Conservation (phyloP, 2,113 vertebrate species). For the Psettodes erumei region DNA sequence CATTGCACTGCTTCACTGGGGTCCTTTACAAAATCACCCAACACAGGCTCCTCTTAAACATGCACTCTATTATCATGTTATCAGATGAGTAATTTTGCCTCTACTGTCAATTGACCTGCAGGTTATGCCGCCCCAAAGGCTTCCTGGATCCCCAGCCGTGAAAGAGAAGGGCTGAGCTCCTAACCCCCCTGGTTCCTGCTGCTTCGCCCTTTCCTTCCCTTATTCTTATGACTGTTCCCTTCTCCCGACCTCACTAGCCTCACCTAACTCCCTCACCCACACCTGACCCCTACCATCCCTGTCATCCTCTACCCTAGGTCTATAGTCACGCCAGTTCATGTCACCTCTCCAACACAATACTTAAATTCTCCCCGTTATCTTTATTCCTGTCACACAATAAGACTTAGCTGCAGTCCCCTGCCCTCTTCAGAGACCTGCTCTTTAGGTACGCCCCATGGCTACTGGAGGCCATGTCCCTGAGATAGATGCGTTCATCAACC, state of each 20-base stretch:
- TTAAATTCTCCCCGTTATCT: neutral
- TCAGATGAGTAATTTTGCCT: neutral
- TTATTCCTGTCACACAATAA: slow-evolving; percentile 2
- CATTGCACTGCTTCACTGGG: too few species aligned
- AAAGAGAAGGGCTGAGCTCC: slow-evolving; percentile 93
- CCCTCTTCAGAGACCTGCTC: neutral
- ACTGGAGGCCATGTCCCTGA: slow-evolving; percentile 87
- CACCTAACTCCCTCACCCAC: neutral
- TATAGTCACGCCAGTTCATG: neutral
- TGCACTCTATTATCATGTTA: too few species aligned
- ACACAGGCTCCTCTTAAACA: neutral
- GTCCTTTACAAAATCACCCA: too few species aligned
- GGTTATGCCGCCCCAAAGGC: slow-evolving; percentile 92
- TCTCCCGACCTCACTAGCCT: slow-evolving; percentile 19
- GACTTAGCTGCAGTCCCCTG: neutral
- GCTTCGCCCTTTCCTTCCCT: slow-evolving; percentile 21
- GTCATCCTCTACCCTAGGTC: neutral
- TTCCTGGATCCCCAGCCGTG: slow-evolving; percentile 87
- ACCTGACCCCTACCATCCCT: slow-evolving; percentile 2
- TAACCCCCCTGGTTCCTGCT: slow-evolving; percentile 53
- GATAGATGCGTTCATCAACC: slow-evolving; percentile 85
- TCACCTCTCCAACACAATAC: slow-evolving; percentile 5
- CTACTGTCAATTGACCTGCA: slow-evolving; percentile 66
- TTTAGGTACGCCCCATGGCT: slow-evolving; percentile 84
- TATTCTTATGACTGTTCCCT: slow-evolving; percentile 7